Base-by-base conservation (phyloP, 2,888 invertebrate species). In the Pheosia tremula region DNA sequence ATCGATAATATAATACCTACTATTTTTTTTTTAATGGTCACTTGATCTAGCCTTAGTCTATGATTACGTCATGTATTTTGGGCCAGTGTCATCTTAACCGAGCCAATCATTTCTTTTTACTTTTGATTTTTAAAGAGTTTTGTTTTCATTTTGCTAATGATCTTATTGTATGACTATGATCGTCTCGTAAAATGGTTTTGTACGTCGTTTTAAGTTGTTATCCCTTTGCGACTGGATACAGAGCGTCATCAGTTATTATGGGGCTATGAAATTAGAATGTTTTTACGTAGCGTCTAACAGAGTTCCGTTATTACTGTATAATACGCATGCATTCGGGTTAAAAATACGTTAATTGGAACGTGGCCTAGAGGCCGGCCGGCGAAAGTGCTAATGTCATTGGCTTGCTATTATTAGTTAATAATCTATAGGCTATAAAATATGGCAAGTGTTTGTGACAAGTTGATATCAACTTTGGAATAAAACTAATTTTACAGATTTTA, bases 331-430 rank as follows among this genome's bases (percentile, higher is more conserved):
- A 65, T 74, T 74, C 69, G 54, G 63, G 69, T 72, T 78, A 78
- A 81, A 84, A 80, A 82, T 78, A 82, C 63, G 62, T 67, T 75
- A 77, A 80, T 81, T 79, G 76, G 79, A 76, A 64, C 79, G 63
- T 62, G 83, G 68, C 85, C 84, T 80, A 86, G 80, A 83, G 77
- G 73, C 72, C 56, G 59, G 61, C 58, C 53, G 77, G 83, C 79
- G 85, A 87, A 88, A 86, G 86, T 85, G 77, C 77, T 75, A 77
- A 75, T 80, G 80, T 77, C 80, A 83, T 80, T 81, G 81, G 71
- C 75, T 78, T 62, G 66, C 68, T 77, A 79, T 79, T 80, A 80
- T 73, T 78, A 75, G 72, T 68, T 37, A 10, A 9, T 50, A 55
- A 39, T 37, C 55, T 39, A 24, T 13, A 13, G 37, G 37, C 37